Conservation (phyloP, 1,140 invertebrate genomes). For the Solen grandis region DNA sequence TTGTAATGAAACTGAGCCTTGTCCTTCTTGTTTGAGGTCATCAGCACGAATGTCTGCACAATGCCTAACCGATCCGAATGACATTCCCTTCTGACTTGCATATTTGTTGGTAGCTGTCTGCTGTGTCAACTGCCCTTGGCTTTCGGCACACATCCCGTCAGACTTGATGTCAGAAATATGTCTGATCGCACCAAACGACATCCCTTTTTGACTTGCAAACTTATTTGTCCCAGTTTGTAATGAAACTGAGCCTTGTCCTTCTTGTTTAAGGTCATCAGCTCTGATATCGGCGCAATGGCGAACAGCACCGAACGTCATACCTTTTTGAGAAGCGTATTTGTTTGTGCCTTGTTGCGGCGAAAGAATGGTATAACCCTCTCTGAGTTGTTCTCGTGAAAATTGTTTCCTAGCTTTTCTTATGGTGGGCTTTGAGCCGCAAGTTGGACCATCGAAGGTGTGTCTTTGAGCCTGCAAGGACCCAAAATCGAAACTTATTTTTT, state of each 20-base stretch:
- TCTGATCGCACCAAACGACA: conserved; percentile 62
- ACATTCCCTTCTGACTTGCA: conserved; percentile 89
- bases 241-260: conserved; percentile 93
- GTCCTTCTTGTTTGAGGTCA: conserved; percentile 86
- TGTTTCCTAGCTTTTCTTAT: conserved; percentile 90
- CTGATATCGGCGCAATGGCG: conserved; percentile 70
- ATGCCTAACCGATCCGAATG: conserved; percentile 63
- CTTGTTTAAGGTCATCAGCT: conserved; percentile 77
- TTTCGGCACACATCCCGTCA: conserved; percentile 76
- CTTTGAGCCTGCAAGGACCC: conserved; percentile 68
- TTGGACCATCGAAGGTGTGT: conserved; percentile 66
- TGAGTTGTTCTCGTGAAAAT: conserved; percentile 91
- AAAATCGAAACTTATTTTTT: too few species aligned
- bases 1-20: conserved; percentile 93
- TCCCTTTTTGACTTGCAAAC: conserved; percentile 81
- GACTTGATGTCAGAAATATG: conserved; percentile 67
- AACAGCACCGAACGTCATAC: conserved; percentile 68
- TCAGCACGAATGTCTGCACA: conserved; percentile 69
- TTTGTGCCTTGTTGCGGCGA: conserved; percentile 87
- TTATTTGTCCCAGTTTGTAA: conserved; percentile 88
- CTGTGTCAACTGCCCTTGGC: conserved; percentile 93
- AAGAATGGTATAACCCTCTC: conserved; percentile 93
- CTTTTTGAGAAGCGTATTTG: conserved; percentile 84
- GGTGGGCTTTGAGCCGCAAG: conserved; percentile 92
- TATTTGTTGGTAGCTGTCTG: conserved; percentile 96